Conservation (phyloP, 2,797 vertebrate species). For the Poecilia velifera region DNA sequence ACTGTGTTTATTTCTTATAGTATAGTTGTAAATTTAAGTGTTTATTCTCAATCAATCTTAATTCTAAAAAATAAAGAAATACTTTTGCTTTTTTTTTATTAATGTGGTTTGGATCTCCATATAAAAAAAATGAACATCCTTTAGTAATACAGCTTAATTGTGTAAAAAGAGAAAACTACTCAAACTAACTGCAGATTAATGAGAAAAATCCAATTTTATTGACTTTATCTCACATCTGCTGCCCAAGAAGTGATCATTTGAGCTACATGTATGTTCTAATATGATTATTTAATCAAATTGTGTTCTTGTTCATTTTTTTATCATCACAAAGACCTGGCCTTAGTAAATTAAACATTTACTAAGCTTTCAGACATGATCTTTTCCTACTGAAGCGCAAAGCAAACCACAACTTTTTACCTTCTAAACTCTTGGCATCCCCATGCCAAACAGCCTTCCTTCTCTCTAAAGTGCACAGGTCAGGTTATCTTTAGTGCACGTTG, state of each 20-base stretch:
- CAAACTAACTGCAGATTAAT: slow-evolving; percentile 1
- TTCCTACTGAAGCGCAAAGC: slow-evolving; percentile 33
- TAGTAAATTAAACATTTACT: slow-evolving; percentile 75
- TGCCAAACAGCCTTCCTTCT: slow-evolving; percentile 42
- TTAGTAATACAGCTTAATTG: neutral
- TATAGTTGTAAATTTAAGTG: neutral
- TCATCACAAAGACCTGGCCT: slow-evolving; percentile 34
- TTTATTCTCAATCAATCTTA: neutral
- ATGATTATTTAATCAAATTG: slow-evolving; percentile 20
- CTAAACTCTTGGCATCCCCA: slow-evolving; percentile 50
- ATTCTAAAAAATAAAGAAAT: neutral
- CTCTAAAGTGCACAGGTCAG: slow-evolving; percentile 49
- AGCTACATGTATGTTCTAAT: slow-evolving; percentile 14
- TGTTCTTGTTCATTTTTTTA: slow-evolving; percentile 22
- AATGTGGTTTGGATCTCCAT: neutral
- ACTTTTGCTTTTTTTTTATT: neutral
- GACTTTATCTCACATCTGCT: slow-evolving; percentile 1
- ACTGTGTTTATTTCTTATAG: neutral
- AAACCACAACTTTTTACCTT: slow-evolving; percentile 46
- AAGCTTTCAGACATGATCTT: slow-evolving; percentile 65
- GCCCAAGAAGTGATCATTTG: slow-evolving; percentile 17
- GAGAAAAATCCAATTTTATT: slow-evolving; percentile 4
- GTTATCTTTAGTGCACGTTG: slow-evolving; percentile 81
- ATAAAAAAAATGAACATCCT: neutral
- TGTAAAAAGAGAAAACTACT: slow-evolving; percentile 18